Percentiles rank a stretch among this genome's conserved stretches.
phyloP scores from a whole-genome alignment of 1,140 invertebrate species.

The Pteromalus puparum region DNA sequence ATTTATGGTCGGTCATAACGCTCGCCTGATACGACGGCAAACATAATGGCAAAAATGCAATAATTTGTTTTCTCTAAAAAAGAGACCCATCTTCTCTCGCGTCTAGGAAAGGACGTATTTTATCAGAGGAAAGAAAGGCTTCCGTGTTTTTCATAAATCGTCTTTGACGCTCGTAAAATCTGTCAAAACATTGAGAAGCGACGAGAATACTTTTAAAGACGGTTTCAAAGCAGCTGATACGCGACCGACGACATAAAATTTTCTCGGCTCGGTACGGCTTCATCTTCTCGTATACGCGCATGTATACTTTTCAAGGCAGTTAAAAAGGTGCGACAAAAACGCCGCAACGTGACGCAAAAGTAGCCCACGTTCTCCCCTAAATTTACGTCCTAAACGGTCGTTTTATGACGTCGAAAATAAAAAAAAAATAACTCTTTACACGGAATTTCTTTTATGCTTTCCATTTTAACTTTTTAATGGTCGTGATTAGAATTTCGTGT shows the following conservation, averaged over 20 bases:
- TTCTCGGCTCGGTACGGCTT: neutral
- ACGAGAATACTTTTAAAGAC: conserved; percentile 1
- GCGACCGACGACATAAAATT: conserved; percentile 3
- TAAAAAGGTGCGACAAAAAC: conserved; percentile 7
- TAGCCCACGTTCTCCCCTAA: neutral
- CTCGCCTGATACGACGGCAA: neutral
- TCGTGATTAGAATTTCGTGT: neutral
- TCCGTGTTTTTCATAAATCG: neutral
- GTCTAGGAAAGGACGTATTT: neutral
- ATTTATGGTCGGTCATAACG: neutral
- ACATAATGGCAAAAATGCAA: neutral
- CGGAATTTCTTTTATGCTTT: neutral
- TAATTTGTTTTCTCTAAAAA: neutral
- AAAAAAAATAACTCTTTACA: neutral
- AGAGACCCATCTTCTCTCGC: neutral
- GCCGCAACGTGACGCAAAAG: neutral
- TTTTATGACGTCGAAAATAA: neutral
- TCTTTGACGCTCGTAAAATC: conserved; percentile 15
- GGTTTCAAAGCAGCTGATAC: neutral
- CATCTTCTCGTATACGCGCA: neutral
- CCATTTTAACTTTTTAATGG: neutral
- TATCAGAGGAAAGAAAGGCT: conserved; percentile 5
- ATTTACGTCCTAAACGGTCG: neutral
- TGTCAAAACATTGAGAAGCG: conserved; percentile 3
- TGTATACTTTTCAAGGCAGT: neutral